These are phyloP conservation scores for Eristalis tenax DNA, from an alignment of 2,888 invertebrate species.

Conservation along the genomic window DNA sequence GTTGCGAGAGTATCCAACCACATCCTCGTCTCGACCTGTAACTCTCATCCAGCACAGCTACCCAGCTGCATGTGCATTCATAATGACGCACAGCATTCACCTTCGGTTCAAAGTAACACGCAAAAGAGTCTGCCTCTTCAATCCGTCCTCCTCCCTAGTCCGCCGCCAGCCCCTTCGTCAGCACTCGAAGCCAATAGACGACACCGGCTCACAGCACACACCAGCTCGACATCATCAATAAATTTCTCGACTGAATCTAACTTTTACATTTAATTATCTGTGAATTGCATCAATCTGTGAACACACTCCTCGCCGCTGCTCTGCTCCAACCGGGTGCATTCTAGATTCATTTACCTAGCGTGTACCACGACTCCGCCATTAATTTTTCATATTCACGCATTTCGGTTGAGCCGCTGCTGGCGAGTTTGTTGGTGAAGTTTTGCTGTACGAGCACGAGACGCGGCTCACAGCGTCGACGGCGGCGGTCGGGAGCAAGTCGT, in stretches of 20 bases:
- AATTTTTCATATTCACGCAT: constrained; percentile 72
- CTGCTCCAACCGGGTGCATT: constrained; percentile 29
- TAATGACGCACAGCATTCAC: constrained; percentile 66
- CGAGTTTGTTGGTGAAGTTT: neutral
- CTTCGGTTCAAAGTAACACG: constrained; percentile 70
- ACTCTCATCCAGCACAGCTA: constrained; percentile 13
- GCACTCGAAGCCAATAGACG: neutral
- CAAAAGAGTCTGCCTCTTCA: constrained; percentile 53
- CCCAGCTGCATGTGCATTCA: constrained; percentile 46
- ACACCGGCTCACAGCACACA: constrained; percentile 20
- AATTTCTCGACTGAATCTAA: constrained; percentile 70
- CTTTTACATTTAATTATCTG: constrained; percentile 73
- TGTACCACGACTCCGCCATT: constrained; percentile 68
- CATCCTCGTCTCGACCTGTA: constrained; percentile 21
- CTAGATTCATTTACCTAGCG: constrained; percentile 70
- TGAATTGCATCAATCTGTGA: constrained; percentile 70
- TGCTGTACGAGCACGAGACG: neutral
- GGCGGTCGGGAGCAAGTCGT: constrained; percentile 5
- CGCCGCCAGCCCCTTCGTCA: neutral
- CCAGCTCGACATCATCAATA: constrained; percentile 68
- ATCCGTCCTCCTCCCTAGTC: neutral
- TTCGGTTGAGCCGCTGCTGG: constrained; percentile 42
- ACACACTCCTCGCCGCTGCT: neutral
- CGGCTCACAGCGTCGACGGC: neutral
- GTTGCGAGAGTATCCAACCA: constrained; percentile 12